Conservation (phyloP, 2,797 vertebrate genomes). For the Bradypodion pumilum region DNA sequence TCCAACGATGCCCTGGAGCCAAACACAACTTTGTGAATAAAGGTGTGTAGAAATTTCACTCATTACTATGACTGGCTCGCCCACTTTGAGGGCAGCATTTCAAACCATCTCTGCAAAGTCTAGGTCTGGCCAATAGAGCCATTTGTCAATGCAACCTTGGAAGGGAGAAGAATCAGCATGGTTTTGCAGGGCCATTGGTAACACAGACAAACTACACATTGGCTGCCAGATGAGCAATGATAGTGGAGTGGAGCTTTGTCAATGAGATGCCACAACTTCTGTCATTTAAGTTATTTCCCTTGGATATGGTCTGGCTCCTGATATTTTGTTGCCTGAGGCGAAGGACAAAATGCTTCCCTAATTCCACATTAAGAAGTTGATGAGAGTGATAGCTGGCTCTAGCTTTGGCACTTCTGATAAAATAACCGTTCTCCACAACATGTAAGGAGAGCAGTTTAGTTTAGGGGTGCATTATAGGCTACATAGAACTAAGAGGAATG, state of each 20-base stretch:
- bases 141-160: slow-evolving; percentile 21
- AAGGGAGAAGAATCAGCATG: slow-evolving; percentile 1
- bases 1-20: slow-evolving; percentile 24
- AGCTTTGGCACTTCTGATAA: neutral
- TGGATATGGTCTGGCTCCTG: neutral
- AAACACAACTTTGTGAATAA: neutral
- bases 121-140: slow-evolving; percentile 19
- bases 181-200: slow-evolving; percentile 9
- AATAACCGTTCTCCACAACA: neutral
- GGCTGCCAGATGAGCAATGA: slow-evolving; percentile 29
- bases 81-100: slow-evolving; percentile 16
- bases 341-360: neutral
- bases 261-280: neutral
- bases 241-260: neutral
- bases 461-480: neutral
- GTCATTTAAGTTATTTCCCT: neutral
- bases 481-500: neutral
- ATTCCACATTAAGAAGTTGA: neutral
- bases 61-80: neutral
- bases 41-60: neutral
- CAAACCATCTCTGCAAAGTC: slow-evolving; percentile 18
- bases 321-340: neutral
- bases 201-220: neutral
- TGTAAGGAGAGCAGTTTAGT: neutral
- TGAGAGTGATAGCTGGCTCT: neutral